Evolutionary conservation across 1,140 invertebrate genomes (phyloP).

Genomic region (Aradophagus sp.): DNA sequence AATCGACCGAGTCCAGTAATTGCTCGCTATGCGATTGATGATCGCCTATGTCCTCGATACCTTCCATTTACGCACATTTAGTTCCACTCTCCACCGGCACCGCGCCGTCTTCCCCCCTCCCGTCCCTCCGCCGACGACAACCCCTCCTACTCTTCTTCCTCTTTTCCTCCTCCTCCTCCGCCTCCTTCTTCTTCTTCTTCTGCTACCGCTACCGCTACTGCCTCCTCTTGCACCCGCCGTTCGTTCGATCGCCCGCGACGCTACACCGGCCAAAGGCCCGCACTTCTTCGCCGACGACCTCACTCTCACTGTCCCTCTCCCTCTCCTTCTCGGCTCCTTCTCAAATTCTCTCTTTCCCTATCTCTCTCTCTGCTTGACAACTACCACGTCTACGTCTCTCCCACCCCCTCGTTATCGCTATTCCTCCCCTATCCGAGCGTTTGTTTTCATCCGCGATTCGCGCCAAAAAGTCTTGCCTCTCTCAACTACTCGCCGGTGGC

Average conservation of each 20-base stretch:
- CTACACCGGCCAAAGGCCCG: no score
- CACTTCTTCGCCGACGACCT: background rate
- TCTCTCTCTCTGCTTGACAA: slow-evolving; percentile 1
- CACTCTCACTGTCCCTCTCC: background rate
- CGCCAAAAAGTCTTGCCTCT: no score
- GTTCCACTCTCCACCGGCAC: slow-evolving; percentile 61
- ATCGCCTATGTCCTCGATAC: slow-evolving; percentile 80
- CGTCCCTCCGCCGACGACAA: background rate
- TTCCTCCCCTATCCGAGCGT: no score
- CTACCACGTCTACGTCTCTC: background rate
- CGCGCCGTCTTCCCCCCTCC: slow-evolving; percentile 28
- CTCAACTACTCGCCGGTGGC: no score
- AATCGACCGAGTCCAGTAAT: slow-evolving; percentile 77
- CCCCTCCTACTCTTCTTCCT: background rate
- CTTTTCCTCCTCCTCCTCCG: background rate
- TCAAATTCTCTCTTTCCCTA: background rate
- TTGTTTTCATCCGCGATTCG: no score
- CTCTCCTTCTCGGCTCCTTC: slow-evolving; percentile 1
- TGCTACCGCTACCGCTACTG: background rate
- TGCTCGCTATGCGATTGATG: slow-evolving; percentile 78
- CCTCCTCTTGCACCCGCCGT: no score
- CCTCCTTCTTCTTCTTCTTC: slow-evolving; percentile 1
- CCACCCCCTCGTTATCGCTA: background rate
- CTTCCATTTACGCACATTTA: slow-evolving; percentile 78
- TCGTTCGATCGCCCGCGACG: no score